Percentiles rank a stretch among this genome's conserved stretches.
Conservation (phyloP, 1,140 invertebrate species). For the Papilio polytes region DNA sequence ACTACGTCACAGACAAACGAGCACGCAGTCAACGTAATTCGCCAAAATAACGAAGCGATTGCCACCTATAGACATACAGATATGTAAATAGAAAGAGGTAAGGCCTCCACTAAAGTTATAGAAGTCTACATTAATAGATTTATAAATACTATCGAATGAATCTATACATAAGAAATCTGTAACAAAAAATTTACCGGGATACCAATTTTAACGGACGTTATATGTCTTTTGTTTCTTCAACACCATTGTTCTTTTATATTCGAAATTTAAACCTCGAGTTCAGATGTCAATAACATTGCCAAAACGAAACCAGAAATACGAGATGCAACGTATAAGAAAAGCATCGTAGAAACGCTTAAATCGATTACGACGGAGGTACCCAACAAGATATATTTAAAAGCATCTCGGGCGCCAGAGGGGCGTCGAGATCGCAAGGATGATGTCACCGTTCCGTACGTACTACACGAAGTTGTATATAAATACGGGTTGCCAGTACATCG, state of each 20-base stretch:
- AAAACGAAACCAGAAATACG: not conserved
- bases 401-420: conserved; percentile 26
- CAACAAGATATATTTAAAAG: conserved; percentile 35
- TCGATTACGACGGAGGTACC: conserved; percentile 27
- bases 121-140: too few relatives aligned
- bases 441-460: conserved; percentile 23
- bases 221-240: not conserved
- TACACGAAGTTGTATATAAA: not conserved
- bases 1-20: too few relatives aligned
- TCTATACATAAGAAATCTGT: too few relatives aligned
- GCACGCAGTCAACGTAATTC: too few relatives aligned
- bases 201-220: not conserved
- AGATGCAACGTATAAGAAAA: not conserved
- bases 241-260: not conserved
- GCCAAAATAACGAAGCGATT: too few relatives aligned
- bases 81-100: too few relatives aligned
- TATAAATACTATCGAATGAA: too few relatives aligned
- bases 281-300: not conserved
- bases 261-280: not conserved
- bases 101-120: too few relatives aligned
- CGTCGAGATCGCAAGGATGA: conserved; percentile 24
- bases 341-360: not conserved
- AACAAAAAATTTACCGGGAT: too few relatives aligned
- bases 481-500: not conserved
- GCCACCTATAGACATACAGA: too few relatives aligned